Evolutionary conservation across 1,140 invertebrate genomes (phyloP), one percentile per base, ranked within the genome.

Genomic region (Drosophila aff.): DNA sequence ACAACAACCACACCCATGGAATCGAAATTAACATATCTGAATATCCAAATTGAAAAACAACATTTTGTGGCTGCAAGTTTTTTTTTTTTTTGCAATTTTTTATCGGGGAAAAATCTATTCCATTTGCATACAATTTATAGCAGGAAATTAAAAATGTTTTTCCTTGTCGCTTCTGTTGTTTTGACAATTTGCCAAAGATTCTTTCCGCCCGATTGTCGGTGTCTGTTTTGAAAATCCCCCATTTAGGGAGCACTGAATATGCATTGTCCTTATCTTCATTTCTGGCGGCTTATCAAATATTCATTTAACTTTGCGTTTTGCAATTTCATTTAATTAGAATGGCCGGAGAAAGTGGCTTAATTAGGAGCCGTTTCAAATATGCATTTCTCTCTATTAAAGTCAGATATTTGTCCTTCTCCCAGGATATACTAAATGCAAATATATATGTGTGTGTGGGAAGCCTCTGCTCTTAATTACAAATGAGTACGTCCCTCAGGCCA

Each of bases 101-200:
- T 68, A 68, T 77, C 74, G 9, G 18, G 15, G 26, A 11, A 49
- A 67, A 61, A 77, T 76, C 59, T 79, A 84, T 84, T 83, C 72
- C 72, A 83, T 82, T 83, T 81, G 66, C 76, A 87, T 83, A 83
- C 78, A 84, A 87, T 87, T 87, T 89, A 84, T 81, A 53, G 69
- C 84, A 90, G 84, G 84, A 89, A 89, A 89, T 89, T 89, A 90
- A 89, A 89, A 89, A 90, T 79, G 61, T 77, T 90, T 55, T 89
- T 85, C 83, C 81, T 52, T 47, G 23, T 73, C 52, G 66, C 21
- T 28, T 36, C 52, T 72, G 53, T 73, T 73, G 53, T 73, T 89
- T 89, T 89, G 84, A 85, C 84, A 90, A 89, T 90, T 89, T 89
- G 84, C 85, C 84, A 89, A 90, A 81, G 77, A 87, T 90, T 81